These are phyloP conservation scores for Etheostoma spectabile DNA, from an alignment of 2,113 vertebrate genomes.

Conservation along the genomic window DNA sequence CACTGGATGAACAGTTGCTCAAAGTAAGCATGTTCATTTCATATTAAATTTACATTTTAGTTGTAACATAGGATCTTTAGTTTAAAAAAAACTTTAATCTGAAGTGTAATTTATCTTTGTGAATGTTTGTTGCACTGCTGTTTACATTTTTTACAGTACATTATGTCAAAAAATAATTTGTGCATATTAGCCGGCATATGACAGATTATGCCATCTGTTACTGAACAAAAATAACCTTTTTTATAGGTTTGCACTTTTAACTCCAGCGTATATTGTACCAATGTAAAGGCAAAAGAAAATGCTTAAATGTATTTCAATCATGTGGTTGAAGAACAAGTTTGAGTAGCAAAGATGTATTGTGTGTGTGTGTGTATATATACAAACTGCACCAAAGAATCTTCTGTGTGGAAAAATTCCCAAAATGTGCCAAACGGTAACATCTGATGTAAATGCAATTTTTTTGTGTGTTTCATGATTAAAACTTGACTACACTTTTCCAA, in stretches of 20 bases:
- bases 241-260: conserved; percentile 41
- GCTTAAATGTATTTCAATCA: conserved; percentile 33
- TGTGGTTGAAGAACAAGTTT: background rate
- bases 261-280: conserved; percentile 4
- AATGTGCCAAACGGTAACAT: conserved; percentile 47
- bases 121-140: conserved; percentile 17
- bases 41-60: background rate
- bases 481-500: conserved; percentile 21
- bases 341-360: conserved; percentile 31
- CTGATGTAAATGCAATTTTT: background rate
- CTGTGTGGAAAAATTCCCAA: conserved; percentile 1
- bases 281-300: conserved; percentile 9
- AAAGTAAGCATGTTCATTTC: background rate
- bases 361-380: background rate
- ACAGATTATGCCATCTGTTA: conserved; percentile 42
- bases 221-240: conserved; percentile 11
- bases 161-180: background rate
- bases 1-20: conserved; percentile 13
- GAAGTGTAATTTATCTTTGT: background rate
- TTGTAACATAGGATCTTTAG: background rate
- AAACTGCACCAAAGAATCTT: conserved; percentile 61
- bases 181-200: background rate
- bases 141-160: background rate
- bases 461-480: conserved; percentile 54
- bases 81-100: background rate